Percentiles rank a stretch among this genome's conserved stretches.
These are phyloP conservation scores for Hydrotaea cyrtoneurina DNA, from an alignment of 2,888 invertebrate species.

Conservation along the genomic window DNA sequence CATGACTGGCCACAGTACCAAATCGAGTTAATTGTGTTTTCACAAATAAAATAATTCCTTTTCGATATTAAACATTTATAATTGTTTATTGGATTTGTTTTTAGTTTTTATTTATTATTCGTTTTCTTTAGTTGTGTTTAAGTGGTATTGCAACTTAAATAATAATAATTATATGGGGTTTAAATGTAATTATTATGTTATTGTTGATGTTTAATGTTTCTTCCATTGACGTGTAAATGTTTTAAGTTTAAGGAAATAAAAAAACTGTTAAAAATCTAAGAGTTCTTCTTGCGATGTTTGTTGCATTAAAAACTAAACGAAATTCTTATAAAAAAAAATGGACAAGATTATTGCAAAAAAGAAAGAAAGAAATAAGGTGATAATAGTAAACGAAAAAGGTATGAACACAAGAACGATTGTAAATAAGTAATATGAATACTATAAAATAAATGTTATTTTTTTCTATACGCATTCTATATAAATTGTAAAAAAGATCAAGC, in stretches of 20 bases:
- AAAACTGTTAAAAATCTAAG: background rate
- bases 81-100: conserved; percentile 39
- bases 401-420: background rate
- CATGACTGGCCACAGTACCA: too few relatives aligned
- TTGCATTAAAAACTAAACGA: conserved; percentile 12
- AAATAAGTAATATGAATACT: background rate
- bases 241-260: background rate
- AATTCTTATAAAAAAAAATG: conserved; percentile 17
- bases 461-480: background rate
- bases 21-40: too few relatives aligned
- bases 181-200: conserved; percentile 30
- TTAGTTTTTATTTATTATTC: conserved; percentile 27
- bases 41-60: too few relatives aligned
- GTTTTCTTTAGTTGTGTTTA: conserved; percentile 3
- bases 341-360: conserved; percentile 37
- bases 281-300: conserved; percentile 22
- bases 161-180: conserved; percentile 22
- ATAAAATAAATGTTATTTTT: background rate
- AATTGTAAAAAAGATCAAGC: conserved; percentile 23
- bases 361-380: background rate
- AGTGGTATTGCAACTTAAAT: conserved; percentile 42
- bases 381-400: background rate
- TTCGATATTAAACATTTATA: conserved; percentile 43
- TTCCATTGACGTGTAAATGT: conserved; percentile 8
- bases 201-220: conserved; percentile 6